phyloP scores from a whole-genome alignment of 2,797 vertebrate genomes.

The Crocidura indochinensis region DNA sequence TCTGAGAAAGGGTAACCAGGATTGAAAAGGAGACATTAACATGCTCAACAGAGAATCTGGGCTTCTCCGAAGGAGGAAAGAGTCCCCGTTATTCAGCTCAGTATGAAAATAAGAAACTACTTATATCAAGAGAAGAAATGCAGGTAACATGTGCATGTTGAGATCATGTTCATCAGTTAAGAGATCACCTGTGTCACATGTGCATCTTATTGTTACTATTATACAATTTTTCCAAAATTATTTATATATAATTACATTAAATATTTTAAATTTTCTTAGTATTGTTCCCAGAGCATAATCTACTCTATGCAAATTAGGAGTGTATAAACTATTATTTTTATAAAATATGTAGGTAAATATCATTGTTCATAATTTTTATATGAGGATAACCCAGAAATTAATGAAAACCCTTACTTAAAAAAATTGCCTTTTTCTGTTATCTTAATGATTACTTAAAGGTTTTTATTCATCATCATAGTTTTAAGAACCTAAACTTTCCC shows the following conservation, averaged over 20 bases:
- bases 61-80: too few species aligned
- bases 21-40: too few species aligned
- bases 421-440: conserved; percentile 83
- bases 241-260: neutral
- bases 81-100: too few species aligned
- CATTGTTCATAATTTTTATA: conserved; percentile 36
- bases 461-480: conserved; percentile 78
- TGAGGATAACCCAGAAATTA: conserved; percentile 66
- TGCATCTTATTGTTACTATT: neutral
- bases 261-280: conserved; percentile 19
- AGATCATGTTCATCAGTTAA: too few species aligned
- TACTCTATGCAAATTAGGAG: neutral
- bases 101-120: too few species aligned
- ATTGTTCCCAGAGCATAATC: neutral
- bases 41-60: too few species aligned
- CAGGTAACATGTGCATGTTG: too few species aligned
- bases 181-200: too few species aligned
- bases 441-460: conserved; percentile 75
- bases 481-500: conserved; percentile 84
- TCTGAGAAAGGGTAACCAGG: too few species aligned
- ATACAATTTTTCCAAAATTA: neutral
- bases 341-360: conserved; percentile 40
- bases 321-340: conserved; percentile 47
- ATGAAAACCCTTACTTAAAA: conserved; percentile 74
- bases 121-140: too few species aligned